Evolutionary conservation across 1,140 invertebrate species (phyloP).

Genomic region (Archivesica marissinica): DNA sequence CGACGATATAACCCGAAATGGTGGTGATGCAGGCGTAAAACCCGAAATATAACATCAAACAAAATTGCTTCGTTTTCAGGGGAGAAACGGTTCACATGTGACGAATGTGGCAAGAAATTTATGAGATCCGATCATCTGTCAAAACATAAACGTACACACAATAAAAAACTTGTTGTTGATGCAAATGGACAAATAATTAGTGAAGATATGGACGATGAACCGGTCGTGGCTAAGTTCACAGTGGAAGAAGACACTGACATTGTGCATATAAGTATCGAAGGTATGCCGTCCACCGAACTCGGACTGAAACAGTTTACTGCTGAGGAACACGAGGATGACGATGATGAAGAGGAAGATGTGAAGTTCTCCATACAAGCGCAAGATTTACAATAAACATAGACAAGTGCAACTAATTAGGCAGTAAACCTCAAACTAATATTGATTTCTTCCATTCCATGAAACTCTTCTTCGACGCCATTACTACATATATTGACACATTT

Average conservation of each 20-base stretch:
- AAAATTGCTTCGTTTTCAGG: too few relatives aligned
- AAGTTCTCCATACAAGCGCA: too few relatives aligned
- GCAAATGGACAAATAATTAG: not conserved
- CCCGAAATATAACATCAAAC: too few relatives aligned
- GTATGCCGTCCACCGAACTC: not conserved
- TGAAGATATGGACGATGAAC: not conserved
- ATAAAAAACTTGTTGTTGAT: conserved; percentile 54
- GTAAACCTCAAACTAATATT: too few relatives aligned
- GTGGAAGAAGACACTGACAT: conserved; percentile 31
- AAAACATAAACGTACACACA: conserved; percentile 85
- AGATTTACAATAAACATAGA: too few relatives aligned
- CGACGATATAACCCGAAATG: too few relatives aligned
- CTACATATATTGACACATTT: too few relatives aligned
- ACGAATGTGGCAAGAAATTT: conserved; percentile 94
- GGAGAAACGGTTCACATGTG: conserved; percentile 97
- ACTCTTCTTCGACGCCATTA: too few relatives aligned
- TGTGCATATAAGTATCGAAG: conserved; percentile 34
- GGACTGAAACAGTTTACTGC: conserved; percentile 21
- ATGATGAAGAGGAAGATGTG: not conserved
- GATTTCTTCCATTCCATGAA: too few relatives aligned
- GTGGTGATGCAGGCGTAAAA: too few relatives aligned
- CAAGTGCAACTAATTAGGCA: too few relatives aligned
- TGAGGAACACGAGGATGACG: conserved; percentile 45
- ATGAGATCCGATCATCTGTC: conserved; percentile 90
- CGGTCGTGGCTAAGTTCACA: not conserved